phyloP scores from a whole-genome alignment of 1,140 invertebrate genomes.

The Dendrolimus punctatus region DNA sequence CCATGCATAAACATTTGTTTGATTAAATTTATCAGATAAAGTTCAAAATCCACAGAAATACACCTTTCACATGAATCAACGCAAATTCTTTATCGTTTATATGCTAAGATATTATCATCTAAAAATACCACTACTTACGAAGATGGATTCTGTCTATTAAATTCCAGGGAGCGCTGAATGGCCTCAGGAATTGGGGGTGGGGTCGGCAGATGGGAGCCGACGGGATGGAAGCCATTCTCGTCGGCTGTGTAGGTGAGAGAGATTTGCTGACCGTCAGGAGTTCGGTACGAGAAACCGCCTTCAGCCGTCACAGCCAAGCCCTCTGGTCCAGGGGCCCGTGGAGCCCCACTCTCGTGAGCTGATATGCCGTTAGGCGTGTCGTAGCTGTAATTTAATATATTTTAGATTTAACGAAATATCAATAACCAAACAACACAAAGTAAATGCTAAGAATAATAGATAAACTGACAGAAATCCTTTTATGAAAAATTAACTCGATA shows the following conservation, averaged over 20 bases:
- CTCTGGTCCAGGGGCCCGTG: slow-evolving; percentile 75
- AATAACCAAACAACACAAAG: too few relatives aligned
- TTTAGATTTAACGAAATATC: too few relatives aligned
- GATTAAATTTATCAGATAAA: too few relatives aligned
- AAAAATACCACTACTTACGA: slow-evolving; percentile 33
- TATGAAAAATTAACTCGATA: too few relatives aligned
- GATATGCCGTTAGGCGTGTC: slow-evolving; percentile 78
- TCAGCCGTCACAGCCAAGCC: slow-evolving; percentile 74
- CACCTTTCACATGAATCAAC: too few relatives aligned
- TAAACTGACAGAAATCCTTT: too few relatives aligned
- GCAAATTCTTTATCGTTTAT: too few relatives aligned
- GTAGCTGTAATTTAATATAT: slow-evolving; percentile 47
- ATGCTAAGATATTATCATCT: too few relatives aligned
- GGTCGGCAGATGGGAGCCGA: slow-evolving; percentile 84
- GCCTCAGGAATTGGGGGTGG: slow-evolving; percentile 81
- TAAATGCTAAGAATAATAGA: too few relatives aligned
- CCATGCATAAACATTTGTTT: too few relatives aligned
- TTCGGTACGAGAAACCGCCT: slow-evolving; percentile 82
- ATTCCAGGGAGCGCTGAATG: slow-evolving; percentile 53
- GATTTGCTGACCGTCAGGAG: slow-evolving; percentile 80
- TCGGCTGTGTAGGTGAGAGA: slow-evolving; percentile 84
- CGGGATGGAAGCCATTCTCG: slow-evolving; percentile 83
- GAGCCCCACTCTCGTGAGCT: slow-evolving; percentile 78
- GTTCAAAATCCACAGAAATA: too few relatives aligned
- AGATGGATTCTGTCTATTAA: slow-evolving; percentile 47